Percentiles rank a stretch among this genome's conserved stretches.
Evolutionary conservation across 2,797 vertebrate genomes (phyloP).

Genomic region (Bovichtus variegatus): DNA sequence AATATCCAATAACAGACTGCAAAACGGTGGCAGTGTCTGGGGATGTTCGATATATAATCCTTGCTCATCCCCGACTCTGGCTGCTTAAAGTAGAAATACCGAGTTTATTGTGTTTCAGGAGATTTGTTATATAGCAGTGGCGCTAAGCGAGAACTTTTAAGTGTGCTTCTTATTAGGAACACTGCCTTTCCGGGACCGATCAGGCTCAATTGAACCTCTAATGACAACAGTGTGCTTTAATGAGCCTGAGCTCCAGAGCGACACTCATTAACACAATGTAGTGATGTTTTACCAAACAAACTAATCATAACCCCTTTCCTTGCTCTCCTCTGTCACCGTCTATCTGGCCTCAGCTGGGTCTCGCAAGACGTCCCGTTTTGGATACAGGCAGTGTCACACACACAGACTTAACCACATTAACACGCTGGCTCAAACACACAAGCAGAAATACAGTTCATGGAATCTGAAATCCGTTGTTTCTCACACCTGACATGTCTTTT

Average conservation of each 20-base stretch:
- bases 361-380: not conserved
- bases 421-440: not conserved
- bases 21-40: too few species aligned
- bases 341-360: not conserved
- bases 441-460: not conserved
- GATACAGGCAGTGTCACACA: not conserved
- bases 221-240: constrained; percentile 27
- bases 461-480: constrained; percentile 22
- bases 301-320: not conserved
- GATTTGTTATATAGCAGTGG: too few species aligned
- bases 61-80: too few species aligned
- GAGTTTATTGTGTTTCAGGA: too few species aligned
- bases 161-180: not conserved
- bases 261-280: constrained; percentile 26
- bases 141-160: not conserved
- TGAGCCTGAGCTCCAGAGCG: constrained; percentile 22
- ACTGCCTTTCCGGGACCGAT: constrained; percentile 12
- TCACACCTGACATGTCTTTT: constrained; percentile 19
- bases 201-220: constrained; percentile 30
- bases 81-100: too few species aligned
- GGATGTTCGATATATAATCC: too few species aligned
- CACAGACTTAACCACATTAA: not conserved
- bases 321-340: not conserved
- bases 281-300: constrained; percentile 25
- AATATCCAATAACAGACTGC: too few species aligned